Evolutionary conservation across 2,888 invertebrate genomes (phyloP).

Genomic region (Clivina fossor): DNA sequence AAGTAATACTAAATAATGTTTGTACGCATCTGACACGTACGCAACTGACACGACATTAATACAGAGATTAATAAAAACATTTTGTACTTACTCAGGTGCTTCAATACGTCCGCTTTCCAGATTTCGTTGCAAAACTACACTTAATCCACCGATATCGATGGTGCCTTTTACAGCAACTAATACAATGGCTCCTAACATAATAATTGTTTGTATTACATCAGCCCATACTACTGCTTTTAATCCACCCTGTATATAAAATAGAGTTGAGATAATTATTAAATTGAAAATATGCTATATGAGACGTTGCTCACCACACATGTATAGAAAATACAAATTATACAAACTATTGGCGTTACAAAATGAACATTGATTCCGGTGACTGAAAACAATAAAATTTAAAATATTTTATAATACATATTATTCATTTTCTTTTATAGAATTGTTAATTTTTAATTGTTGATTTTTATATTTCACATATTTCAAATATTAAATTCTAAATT

Average conservation of each 20-base stretch:
- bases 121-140: conserved; percentile 66
- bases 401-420: conserved; percentile 16
- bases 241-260: conserved; percentile 62
- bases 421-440: too few relatives aligned
- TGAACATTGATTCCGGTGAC: conserved; percentile 84
- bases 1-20: too few relatives aligned
- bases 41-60: too few relatives aligned
- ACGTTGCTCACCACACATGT: conserved; percentile 71
- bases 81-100: conserved; percentile 66
- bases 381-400: too few relatives aligned
- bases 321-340: conserved; percentile 82
- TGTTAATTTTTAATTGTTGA: not conserved
- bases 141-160: conserved; percentile 68
- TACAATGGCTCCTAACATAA: conserved; percentile 75
- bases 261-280: not conserved
- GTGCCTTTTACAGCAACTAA: conserved; percentile 75
- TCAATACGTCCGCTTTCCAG: conserved; percentile 70
- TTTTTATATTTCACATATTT: not conserved
- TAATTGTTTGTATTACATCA: conserved; percentile 75
- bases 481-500: conserved; percentile 18
- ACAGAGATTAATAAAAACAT: too few relatives aligned
- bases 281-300: conserved; percentile 9
- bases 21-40: too few relatives aligned
- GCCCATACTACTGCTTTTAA: conserved; percentile 82
- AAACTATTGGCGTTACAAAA: conserved; percentile 78